Evolutionary conservation across 2,113 vertebrate species (phyloP).

Genomic region (Protobothrops flavoviridis): DNA sequence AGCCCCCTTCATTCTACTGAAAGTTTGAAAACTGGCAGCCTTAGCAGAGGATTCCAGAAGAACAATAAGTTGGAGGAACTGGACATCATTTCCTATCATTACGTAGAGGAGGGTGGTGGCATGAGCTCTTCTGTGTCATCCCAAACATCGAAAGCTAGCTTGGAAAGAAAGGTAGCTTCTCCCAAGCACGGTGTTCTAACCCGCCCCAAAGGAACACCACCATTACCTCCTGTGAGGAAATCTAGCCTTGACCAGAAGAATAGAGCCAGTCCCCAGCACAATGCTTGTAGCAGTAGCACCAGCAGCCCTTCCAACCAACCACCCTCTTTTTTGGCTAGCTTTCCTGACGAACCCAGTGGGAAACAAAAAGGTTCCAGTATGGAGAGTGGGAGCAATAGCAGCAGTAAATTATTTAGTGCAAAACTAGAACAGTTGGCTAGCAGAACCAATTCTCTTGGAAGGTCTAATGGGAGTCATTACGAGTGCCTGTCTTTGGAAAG

Average conservation of each 20-base stretch:
- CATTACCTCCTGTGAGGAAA: conserved; percentile 90
- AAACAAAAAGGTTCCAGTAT: conserved; percentile 75
- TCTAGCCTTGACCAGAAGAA: conserved; percentile 96
- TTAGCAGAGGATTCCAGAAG: conserved; percentile 79
- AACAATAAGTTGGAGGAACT: conserved; percentile 76
- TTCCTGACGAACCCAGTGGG: conserved; percentile 73
- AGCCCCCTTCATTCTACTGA: conserved; percentile 71
- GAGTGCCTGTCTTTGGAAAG: conserved; percentile 91
- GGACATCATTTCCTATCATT: conserved; percentile 64
- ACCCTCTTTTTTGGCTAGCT: conserved; percentile 65
- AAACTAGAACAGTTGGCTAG: conserved; percentile 91
- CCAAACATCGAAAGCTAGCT: conserved; percentile 74
- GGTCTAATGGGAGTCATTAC: conserved; percentile 80
- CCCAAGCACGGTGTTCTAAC: conserved; percentile 86
- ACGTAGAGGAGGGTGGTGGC: conserved; percentile 61
- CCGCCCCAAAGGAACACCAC: conserved; percentile 89
- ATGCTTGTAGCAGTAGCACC: conserved; percentile 57
- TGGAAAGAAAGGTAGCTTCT: conserved; percentile 81
- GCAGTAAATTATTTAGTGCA: conserved; percentile 90
- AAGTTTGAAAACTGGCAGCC: conserved; percentile 78
- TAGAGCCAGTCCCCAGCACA: conserved; percentile 88
- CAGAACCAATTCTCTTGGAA: conserved; percentile 89
- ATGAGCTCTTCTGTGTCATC: conserved; percentile 49
- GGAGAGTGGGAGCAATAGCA: conserved; percentile 78
- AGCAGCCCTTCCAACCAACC: conserved; percentile 71